Evolutionary conservation across 2,888 invertebrate genomes (phyloP), one percentile per base, ranked within the genome.

Genomic region (Girardia tigrina): DNA sequence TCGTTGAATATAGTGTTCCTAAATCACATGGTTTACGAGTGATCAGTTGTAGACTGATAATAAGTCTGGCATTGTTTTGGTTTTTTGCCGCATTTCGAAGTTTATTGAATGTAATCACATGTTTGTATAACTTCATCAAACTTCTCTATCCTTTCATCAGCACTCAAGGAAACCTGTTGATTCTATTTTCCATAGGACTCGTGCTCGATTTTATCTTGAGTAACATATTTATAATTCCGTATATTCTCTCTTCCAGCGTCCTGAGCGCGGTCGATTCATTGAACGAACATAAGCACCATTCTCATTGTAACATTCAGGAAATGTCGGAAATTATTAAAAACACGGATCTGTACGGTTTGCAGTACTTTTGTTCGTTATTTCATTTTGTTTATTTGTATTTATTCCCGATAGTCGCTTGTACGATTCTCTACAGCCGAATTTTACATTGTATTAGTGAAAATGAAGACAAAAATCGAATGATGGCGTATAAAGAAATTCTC

Each of bases 361-460:
- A 56, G 23, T 56, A 56, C 23, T 20, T 56, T 12, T 56, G 23
- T n/a, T 56, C 56, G 4, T 20, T 56, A 56, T 56, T 20, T 16
- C 56, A 56, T 12, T 56, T 56, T 56, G 56, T 56, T 56, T 56
- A 56, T n/a, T 56, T 56, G 56, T 56, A 56, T 56, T n/a, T 56
- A 2, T 56, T 56, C n/a, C 56, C 56, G n/a, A 56, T 56, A 20
- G n/a, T 56, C 23, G 4, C 56, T 56, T 56, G 56, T 23, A 20
- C n/a, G n/a, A 56, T 56, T 56, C n/a, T 56, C 8, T 56, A 56
- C 56, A 56, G 23, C 23, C 56, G 23, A n/a, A 56, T 56, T n/a
- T 16, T 56, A n/a, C 6, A 56, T 56, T 56, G 56, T 56, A n/a
- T 56, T 20, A 20, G 56, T n/a, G 20, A 56, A 56, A 4, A 56